These are phyloP conservation scores for Urocynchramus pylzowi DNA, from an alignment of 2,113 vertebrate species.

Conservation along the genomic window DNA sequence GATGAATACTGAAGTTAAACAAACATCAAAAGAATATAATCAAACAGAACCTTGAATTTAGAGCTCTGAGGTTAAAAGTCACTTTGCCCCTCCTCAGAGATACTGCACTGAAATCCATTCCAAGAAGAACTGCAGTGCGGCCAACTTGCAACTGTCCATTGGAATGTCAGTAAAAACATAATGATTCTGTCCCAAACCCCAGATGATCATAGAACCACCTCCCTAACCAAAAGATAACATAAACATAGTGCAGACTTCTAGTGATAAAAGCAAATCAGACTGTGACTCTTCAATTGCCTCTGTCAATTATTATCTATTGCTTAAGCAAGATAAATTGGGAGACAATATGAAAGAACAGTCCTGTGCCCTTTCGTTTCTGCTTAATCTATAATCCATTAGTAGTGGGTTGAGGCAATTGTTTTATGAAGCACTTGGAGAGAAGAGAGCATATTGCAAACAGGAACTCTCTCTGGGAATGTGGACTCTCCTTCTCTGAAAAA, in stretches of 20 bases:
- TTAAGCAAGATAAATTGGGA: not conserved
- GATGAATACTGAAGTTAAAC: not conserved
- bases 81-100: not conserved
- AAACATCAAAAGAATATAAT: not conserved
- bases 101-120: not conserved
- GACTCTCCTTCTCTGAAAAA: not conserved
- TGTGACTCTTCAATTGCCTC: not conserved
- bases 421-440: not conserved
- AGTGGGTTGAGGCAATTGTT: not conserved
- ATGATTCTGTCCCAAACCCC: not conserved
- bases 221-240: not conserved
- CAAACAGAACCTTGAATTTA: not conserved
- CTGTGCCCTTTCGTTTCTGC: not conserved
- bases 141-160: not conserved
- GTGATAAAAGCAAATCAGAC: not conserved
- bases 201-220: not conserved
- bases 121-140: not conserved
- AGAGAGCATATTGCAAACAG: not conserved
- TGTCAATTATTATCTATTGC: not conserved
- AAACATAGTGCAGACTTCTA: not conserved
- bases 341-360: not conserved
- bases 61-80: not conserved
- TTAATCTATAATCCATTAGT: conserved; percentile 9
- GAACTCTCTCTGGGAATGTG: not conserved
- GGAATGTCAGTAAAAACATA: not conserved